A percentile compares a stretch with the other conserved stretches of the same genome.
Evolutionary conservation across 2,888 invertebrate genomes (phyloP).

Genomic region (Masnerella sp.): DNA sequence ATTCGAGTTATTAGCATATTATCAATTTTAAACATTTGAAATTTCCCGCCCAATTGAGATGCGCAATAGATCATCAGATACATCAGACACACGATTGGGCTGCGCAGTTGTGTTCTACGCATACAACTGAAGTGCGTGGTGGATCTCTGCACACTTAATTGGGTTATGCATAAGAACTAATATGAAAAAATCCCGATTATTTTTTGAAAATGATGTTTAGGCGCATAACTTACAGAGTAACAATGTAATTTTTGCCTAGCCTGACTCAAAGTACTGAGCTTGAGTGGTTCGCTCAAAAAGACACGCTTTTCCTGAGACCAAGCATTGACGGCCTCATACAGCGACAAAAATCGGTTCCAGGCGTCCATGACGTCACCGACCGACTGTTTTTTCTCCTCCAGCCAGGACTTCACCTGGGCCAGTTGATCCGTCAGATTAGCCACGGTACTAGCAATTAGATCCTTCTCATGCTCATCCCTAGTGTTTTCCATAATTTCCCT

Average conservation of each 20-base stretch:
- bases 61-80: too few relatives aligned
- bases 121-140: too few relatives aligned
- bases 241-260: constrained; percentile 91
- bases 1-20: too few relatives aligned
- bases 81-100: too few relatives aligned
- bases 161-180: too few relatives aligned
- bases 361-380: constrained; percentile 93
- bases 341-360: constrained; percentile 90
- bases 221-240: constrained; percentile 83
- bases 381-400: constrained; percentile 90
- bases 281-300: constrained; percentile 88
- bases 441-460: constrained; percentile 86
- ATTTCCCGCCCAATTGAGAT: too few relatives aligned
- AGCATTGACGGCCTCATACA: constrained; percentile 88
- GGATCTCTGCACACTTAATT: too few relatives aligned
- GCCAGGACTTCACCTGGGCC: constrained; percentile 86
- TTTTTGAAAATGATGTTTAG: too few relatives aligned
- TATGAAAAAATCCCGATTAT: too few relatives aligned
- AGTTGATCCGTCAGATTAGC: constrained; percentile 88
- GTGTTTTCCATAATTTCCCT: constrained; percentile 88
- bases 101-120: too few relatives aligned
- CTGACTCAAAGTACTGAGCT: constrained; percentile 87
- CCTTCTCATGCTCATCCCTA: constrained; percentile 87
- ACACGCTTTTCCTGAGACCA: constrained; percentile 91
- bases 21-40: too few relatives aligned